A percentile compares a stretch with the other conserved stretches of the same genome.
Evolutionary conservation across 53 echinoderm and acorn worm genomes (phyloP).

Genomic region (Actinopyga echinites): DNA sequence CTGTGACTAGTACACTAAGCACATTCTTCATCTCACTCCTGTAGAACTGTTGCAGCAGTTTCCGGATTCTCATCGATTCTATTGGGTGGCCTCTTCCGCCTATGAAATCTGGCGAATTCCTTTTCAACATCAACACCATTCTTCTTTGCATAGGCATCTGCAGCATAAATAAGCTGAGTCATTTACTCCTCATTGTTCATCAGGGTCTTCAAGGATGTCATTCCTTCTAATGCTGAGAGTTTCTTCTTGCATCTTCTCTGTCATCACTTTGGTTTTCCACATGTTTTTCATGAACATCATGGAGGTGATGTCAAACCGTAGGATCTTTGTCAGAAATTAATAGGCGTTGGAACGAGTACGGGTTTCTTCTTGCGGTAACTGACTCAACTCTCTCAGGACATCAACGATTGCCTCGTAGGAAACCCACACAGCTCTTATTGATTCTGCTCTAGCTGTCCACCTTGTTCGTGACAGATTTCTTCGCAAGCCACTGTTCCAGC

Average conservation of each 20-base stretch:
- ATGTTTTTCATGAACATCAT: background rate
- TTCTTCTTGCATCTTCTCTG: too few species aligned
- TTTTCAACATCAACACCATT: too few species aligned
- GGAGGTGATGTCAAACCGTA: background rate
- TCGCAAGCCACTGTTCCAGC: background rate
- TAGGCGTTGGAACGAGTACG: background rate
- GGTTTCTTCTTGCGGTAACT: background rate
- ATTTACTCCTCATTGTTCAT: too few species aligned
- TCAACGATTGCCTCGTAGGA: background rate
- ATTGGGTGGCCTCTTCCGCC: background rate
- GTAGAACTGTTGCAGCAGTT: background rate
- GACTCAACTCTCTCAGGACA: background rate
- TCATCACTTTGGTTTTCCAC: too few species aligned
- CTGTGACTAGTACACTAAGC: background rate
- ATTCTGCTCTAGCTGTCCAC: background rate
- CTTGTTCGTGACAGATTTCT: background rate
- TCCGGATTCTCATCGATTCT: background rate
- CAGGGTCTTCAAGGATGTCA: too few species aligned
- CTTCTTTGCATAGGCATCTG: background rate
- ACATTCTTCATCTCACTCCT: constrained; percentile 6
- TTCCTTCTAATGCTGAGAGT: too few species aligned
- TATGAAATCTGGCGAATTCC: background rate
- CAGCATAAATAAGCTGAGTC: background rate
- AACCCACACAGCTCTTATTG: background rate
- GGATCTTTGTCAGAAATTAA: background rate